Percentiles rank a stretch among this genome's conserved stretches.
Conservation (phyloP, 2,113 vertebrate species). For the Todiramphus chloris region DNA sequence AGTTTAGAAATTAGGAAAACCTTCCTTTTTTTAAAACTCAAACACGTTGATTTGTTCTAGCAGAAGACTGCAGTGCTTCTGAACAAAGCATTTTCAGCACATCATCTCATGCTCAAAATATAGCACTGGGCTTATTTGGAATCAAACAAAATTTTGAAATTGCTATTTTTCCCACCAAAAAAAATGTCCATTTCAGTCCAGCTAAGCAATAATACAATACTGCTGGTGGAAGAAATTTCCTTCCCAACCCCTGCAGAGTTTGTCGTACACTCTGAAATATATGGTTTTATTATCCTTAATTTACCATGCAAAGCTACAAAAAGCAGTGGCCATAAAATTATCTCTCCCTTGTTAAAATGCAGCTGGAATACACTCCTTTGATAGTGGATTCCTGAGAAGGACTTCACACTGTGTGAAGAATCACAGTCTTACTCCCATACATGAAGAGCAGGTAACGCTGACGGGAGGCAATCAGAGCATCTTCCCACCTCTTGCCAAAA, state of each 20-base stretch:
- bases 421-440: not conserved
- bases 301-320: slow-evolving; percentile 44
- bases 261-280: not conserved
- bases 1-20: slow-evolving; percentile 6
- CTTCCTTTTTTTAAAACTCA: not conserved
- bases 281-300: slow-evolving; percentile 30
- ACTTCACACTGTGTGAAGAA: not conserved
- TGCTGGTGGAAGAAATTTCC: not conserved
- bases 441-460: not conserved
- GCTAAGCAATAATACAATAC: not conserved
- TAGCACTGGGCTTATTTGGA: not conserved
- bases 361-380: not conserved
- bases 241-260: not conserved
- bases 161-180: not conserved
- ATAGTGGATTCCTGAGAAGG: not conserved
- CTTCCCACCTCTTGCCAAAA: not conserved
- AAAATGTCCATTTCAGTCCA: not conserved
- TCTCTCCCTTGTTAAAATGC: slow-evolving; percentile 15
- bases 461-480: not conserved
- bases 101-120: not conserved
- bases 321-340: slow-evolving; percentile 22
- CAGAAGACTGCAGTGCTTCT: not conserved
- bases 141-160: not conserved
- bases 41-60: not conserved
- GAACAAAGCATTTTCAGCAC: not conserved